Evolutionary conservation across 1,140 invertebrate genomes (phyloP), one percentile per base, ranked within the genome.

Genomic region (Ceratina calcarata): DNA sequence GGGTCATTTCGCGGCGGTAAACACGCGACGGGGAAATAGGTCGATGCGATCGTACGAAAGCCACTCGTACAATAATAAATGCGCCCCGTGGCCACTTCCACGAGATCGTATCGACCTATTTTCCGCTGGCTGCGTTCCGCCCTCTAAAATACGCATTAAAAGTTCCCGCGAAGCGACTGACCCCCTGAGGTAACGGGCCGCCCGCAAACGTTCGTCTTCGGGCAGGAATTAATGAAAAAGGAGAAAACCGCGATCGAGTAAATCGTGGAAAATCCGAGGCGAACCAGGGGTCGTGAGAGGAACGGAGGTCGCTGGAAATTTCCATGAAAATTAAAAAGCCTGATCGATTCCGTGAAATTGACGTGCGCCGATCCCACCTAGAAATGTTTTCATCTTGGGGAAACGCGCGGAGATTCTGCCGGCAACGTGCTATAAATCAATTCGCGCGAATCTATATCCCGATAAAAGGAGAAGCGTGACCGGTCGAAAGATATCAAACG

Each of bases 311-410:
- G n/a, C n/a, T 10, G 8, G 73, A 86, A 87, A 90, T 90, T 90
- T 90, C 78, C 88, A 90, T 89, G 84, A 89, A 90, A 90, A 90
- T 90, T 89, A 88, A 90, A 90, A 86, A 70, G 49, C 37, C 8
- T 64, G 61, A 66, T 84, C 83, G 78, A 80, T 82, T 58, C 57
- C 79, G 73, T 66, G 80, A 90, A 86, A 89, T 89, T 90, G 88
- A 90, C 86, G 87, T 83, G 87, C 86, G 81, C 64, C 60, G 66
- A n/a, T n/a, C n/a, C n/a, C n/a, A n/a, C n/a, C n/a, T n/a, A n/a
- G 72, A 80, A 66, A 80, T 85, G 82, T 86, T 84, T 86, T 84
- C 80, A 87, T 88, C 78, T 84, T 66, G 70, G 32, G 32, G 6
- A 37, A 37, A 37, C 37, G 51, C 58, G 45, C 71, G 69, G 49